Evolutionary conservation across 2,113 vertebrate species (phyloP), one percentile per base, ranked within the genome.

Genomic region (Pachyramphus minor): DNA sequence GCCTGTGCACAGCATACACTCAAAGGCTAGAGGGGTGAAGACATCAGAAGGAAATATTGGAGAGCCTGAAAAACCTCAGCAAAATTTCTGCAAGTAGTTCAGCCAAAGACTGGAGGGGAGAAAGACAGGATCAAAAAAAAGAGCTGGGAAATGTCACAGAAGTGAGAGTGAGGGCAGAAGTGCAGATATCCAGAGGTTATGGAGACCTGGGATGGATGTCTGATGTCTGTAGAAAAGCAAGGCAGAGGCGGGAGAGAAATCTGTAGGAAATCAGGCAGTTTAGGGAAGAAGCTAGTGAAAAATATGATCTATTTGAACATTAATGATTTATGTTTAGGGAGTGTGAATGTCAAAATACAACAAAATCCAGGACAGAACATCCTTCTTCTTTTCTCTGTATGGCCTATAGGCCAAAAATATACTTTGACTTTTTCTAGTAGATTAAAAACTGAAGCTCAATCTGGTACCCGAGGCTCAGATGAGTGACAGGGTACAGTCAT

Each of bases 11-110:
- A 2, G 30, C 9, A 47, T 19, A 44, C 0, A 8, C 31, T 74
- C 0, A 0, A 0, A 6, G 53, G 59, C 25, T 47, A 39, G 64
- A 41, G 52, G 63, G 52, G 8, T 45, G 44, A n/a, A 24, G 28
- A 5, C 2, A 6, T 47, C 35, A 95, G 52, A 47, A 60, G 19
- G 33, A 72, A 84, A 71, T 59, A 19, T 2, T 49, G 30, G n/a
- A 50, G 55, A 87, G 18, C 27, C 79, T 68, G 44, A 47, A 45
- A 78, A 85, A 14, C 7, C 24, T n/a, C 33, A 64, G 67, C 12
- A 35, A 52, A 85, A 68, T 16, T 59, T 13, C 47, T 82, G 35
- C 52, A 50, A 60, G n/a, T 28, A n/a, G 14, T 39, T 82, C 60
- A 78, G 42, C 0, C 4, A 25, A 66, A 72, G 52, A 17, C 21